Conservation (phyloP, 2,113 vertebrate genomes). For the Colius striatus region DNA sequence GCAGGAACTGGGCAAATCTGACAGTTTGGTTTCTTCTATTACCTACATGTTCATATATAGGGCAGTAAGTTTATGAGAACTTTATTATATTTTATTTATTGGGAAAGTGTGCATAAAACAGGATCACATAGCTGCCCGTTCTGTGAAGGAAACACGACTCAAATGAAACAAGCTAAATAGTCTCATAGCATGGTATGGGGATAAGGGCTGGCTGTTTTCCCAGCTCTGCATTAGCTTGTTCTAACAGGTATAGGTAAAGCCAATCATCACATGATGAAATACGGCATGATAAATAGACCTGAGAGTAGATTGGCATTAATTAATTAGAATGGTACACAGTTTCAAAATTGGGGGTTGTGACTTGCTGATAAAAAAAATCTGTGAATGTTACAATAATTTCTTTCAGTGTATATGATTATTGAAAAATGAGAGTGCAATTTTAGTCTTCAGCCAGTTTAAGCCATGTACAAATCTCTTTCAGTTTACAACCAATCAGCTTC, state of each 20-base stretch:
- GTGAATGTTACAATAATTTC: neutral
- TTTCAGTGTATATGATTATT: neutral
- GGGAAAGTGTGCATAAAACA: neutral
- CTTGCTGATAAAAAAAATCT: neutral
- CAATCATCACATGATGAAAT: accelerated
- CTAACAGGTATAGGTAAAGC: neutral
- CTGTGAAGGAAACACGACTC: conserved; percentile 4
- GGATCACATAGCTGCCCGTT: neutral
- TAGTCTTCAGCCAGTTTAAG: conserved; percentile 17
- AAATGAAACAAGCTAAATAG: conserved; percentile 21
- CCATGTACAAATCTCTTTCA: neutral
- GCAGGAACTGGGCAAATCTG: neutral
- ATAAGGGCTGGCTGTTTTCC: neutral
- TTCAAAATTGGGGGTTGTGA: neutral
- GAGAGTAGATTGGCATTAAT: neutral
- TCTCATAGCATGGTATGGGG: neutral
- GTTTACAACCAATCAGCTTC: neutral
- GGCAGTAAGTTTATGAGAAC: neutral
- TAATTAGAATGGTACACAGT: neutral
- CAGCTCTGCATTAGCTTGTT: neutral
- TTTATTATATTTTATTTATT: neutral
- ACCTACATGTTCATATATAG: neutral
- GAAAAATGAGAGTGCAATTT: neutral
- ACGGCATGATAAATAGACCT: neutral
- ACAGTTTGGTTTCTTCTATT: neutral